A percentile compares a stretch with the other conserved stretches of the same genome.
These are phyloP conservation scores for Pterophyllum scalare DNA, from an alignment of 2,113 vertebrate genomes.

Conservation along the genomic window DNA sequence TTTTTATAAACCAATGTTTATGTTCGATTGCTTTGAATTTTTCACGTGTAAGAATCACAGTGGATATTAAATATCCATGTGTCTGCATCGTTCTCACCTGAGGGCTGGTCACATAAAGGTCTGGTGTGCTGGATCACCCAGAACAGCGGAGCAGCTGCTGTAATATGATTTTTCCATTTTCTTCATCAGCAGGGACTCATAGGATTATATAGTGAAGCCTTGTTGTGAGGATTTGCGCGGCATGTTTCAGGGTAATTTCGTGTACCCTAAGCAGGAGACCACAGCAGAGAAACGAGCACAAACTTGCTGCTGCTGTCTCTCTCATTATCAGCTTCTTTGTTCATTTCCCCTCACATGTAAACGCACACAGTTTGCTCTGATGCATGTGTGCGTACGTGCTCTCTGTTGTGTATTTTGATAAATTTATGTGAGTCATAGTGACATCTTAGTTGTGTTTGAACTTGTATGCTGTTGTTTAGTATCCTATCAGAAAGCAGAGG, in stretches of 20 bases:
- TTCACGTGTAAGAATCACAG: too few relatives aligned
- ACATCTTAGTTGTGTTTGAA: slow-evolving; percentile 40
- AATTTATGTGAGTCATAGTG: neutral
- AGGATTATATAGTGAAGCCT: neutral
- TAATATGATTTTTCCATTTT: neutral
- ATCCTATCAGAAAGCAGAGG: slow-evolving; percentile 3
- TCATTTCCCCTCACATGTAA: neutral
- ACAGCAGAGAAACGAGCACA: slow-evolving; percentile 42
- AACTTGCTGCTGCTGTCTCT: slow-evolving; percentile 51
- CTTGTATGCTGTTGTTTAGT: slow-evolving; percentile 28
- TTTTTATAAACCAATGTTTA: too few relatives aligned
- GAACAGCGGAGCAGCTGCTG: too few relatives aligned
- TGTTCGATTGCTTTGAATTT: too few relatives aligned
- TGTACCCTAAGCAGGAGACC: slow-evolving; percentile 35
- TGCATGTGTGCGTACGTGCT: slow-evolving; percentile 1
- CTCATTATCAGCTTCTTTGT: slow-evolving; percentile 44
- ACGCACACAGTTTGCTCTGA: neutral
- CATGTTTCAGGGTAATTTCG: slow-evolving; percentile 44
- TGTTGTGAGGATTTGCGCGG: slow-evolving; percentile 41
- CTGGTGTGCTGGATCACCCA: too few relatives aligned
- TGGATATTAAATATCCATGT: too few relatives aligned
- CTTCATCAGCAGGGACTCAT: neutral
- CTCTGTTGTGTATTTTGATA: slow-evolving; percentile 33
- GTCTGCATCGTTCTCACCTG: too few relatives aligned
- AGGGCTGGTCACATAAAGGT: too few relatives aligned